These are phyloP conservation scores for Boloria euphrosyne DNA, from an alignment of 2,888 invertebrate species.

Conservation along the genomic window DNA sequence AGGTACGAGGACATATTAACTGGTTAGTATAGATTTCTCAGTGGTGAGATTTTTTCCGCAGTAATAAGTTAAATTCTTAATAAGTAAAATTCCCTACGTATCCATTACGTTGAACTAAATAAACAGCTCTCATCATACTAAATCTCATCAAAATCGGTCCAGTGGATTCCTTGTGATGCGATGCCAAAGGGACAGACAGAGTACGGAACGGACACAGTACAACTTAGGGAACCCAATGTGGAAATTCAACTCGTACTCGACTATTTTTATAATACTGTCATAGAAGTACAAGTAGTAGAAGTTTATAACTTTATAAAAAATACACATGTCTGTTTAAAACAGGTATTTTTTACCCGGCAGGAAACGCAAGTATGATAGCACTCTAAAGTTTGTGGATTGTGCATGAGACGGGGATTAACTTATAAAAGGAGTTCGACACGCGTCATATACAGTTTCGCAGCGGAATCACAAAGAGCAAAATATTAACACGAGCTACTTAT, in stretches of 20 bases:
- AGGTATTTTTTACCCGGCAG: slow-evolving; percentile 22
- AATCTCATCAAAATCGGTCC: too few relatives aligned
- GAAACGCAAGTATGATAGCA: slow-evolving; percentile 46
- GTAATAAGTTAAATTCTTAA: too few relatives aligned
- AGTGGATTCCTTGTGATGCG: too few relatives aligned
- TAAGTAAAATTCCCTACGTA: too few relatives aligned
- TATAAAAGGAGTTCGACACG: slow-evolving; percentile 71
- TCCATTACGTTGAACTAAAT: too few relatives aligned
- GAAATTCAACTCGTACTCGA: neutral
- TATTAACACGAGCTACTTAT: slow-evolving; percentile 75
- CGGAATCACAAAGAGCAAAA: slow-evolving; percentile 73
- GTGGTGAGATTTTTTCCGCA: too few relatives aligned
- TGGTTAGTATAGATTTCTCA: too few relatives aligned
- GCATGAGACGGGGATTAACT: slow-evolving; percentile 75
- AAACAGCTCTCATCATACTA: too few relatives aligned
- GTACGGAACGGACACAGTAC: too few relatives aligned
- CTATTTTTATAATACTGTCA: slow-evolving; percentile 1
- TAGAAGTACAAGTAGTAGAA: neutral
- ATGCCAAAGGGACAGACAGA: too few relatives aligned
- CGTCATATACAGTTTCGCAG: slow-evolving; percentile 56
- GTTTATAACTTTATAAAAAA: slow-evolving; percentile 17
- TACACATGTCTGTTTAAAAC: slow-evolving; percentile 13
- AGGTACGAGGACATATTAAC: too few relatives aligned
- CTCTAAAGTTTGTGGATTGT: slow-evolving; percentile 71
- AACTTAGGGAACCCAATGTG: too few relatives aligned